phyloP scores from a whole-genome alignment of 2,888 invertebrate genomes.

The Lithosia quadra region DNA sequence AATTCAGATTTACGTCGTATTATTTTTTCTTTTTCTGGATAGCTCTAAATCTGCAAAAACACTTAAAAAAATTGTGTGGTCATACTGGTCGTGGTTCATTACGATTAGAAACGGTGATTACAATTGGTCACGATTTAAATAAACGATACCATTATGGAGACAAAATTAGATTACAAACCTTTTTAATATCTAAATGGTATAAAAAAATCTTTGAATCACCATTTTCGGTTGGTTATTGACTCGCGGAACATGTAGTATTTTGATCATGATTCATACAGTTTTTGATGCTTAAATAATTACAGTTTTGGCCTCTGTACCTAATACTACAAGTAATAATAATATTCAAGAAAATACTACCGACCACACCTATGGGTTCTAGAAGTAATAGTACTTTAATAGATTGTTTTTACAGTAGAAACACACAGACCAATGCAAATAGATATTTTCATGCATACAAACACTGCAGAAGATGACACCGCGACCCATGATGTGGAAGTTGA shows the following conservation, averaged over 20 bases:
- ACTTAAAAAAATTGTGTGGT: constrained; percentile 20
- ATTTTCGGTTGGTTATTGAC: neutral
- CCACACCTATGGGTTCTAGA: neutral
- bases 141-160: constrained; percentile 57
- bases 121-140: constrained; percentile 71
- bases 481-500: too few species aligned
- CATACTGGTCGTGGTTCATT: constrained; percentile 64
- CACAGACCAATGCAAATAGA: neutral
- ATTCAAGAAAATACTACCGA: neutral
- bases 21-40: neutral
- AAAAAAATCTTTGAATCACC: neutral
- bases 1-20: neutral
- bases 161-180: constrained; percentile 57
- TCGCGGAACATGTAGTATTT: neutral
- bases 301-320: neutral
- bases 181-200: constrained; percentile 10
- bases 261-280: neutral
- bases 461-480: neutral
- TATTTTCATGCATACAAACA: neutral
- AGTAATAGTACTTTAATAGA: neutral
- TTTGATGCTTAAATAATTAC: neutral
- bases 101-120: constrained; percentile 67
- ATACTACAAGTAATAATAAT: neutral
- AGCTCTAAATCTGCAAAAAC: neutral
- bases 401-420: too few species aligned